Evolutionary conservation across 2,113 vertebrate species (phyloP).

Genomic region (Forbesichthys agassizii): DNA sequence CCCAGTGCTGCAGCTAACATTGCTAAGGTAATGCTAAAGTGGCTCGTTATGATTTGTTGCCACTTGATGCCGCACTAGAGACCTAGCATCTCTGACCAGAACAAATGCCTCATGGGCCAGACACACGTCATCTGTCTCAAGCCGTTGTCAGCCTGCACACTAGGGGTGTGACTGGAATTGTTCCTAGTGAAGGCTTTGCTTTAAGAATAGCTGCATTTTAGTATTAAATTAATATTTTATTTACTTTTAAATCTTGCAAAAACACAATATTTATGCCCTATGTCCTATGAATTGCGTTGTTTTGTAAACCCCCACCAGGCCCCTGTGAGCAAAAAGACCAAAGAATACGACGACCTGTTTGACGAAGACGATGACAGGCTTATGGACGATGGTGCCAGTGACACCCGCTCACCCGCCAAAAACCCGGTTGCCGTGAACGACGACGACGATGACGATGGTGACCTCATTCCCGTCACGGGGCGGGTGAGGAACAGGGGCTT

Average conservation of each 20-base stretch:
- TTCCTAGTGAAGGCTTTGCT: too few relatives aligned
- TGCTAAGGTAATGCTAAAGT: constrained; percentile 34
- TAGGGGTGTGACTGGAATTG: too few relatives aligned
- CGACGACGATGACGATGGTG: constrained; percentile 78
- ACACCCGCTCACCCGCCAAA: constrained; percentile 75
- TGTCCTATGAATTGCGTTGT: neutral
- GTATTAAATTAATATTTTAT: neutral
- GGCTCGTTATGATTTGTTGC: too few relatives aligned
- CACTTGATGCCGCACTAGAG: too few relatives aligned
- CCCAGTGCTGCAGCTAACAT: constrained; percentile 26
- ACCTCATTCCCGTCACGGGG: constrained; percentile 73
- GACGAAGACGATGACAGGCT: constrained; percentile 83
- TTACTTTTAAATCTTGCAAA: neutral
- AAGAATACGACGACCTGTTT: constrained; percentile 86
- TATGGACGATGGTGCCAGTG: constrained; percentile 77
- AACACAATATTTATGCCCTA: neutral
- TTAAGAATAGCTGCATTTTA: too few relatives aligned
- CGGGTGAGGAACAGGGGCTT: constrained; percentile 73
- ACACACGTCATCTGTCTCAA: too few relatives aligned
- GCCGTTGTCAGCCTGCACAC: too few relatives aligned
- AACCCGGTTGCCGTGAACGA: constrained; percentile 61
- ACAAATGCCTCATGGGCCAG: too few relatives aligned
- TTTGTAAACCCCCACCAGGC: constrained; percentile 22
- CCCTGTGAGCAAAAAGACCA: constrained; percentile 28
- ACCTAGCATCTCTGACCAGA: too few relatives aligned